phyloP scores from a whole-genome alignment of 2,888 invertebrate genomes.

The Epistrophe eligans region DNA sequence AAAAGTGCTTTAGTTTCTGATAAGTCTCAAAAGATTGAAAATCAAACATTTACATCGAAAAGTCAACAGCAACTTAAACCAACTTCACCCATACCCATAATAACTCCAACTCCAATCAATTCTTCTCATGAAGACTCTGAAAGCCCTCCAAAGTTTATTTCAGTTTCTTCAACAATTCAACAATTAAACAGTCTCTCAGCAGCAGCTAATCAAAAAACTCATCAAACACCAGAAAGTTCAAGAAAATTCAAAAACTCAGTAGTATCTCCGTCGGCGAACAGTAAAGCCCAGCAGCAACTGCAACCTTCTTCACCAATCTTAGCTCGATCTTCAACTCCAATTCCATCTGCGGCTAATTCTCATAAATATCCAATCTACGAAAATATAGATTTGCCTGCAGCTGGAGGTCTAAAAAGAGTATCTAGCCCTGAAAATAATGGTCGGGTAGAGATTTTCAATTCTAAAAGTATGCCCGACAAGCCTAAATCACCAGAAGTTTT shows the following conservation, averaged over 20 bases:
- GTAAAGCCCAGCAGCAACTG: background rate
- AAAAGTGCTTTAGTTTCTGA: background rate
- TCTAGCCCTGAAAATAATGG: conserved; percentile 78
- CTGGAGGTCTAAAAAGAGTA: conserved; percentile 23
- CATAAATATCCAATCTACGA: conserved; percentile 48
- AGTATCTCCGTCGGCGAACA: background rate
- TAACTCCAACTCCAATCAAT: background rate
- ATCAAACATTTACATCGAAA: background rate
- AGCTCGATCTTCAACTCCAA: background rate
- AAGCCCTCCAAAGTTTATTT: conserved; percentile 23
- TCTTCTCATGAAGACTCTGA: background rate
- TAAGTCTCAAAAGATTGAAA: conserved; percentile 17
- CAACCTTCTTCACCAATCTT: background rate
- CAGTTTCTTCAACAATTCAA: background rate
- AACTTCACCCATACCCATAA: background rate
- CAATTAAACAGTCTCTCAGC: conserved; percentile 6
- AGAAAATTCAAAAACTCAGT: background rate
- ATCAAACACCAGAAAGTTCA: background rate
- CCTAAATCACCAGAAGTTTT: conserved; percentile 69
- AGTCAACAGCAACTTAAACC: background rate
- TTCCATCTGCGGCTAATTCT: background rate
- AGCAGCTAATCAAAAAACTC: background rate
- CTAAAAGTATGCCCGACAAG: conserved; percentile 78
- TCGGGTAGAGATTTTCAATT: conserved; percentile 82
- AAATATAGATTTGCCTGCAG: conserved; percentile 33